Percentiles rank a stretch among this genome's conserved stretches.
Conservation (phyloP, 1,140 invertebrate species). For the Triops longicaudatus region DNA sequence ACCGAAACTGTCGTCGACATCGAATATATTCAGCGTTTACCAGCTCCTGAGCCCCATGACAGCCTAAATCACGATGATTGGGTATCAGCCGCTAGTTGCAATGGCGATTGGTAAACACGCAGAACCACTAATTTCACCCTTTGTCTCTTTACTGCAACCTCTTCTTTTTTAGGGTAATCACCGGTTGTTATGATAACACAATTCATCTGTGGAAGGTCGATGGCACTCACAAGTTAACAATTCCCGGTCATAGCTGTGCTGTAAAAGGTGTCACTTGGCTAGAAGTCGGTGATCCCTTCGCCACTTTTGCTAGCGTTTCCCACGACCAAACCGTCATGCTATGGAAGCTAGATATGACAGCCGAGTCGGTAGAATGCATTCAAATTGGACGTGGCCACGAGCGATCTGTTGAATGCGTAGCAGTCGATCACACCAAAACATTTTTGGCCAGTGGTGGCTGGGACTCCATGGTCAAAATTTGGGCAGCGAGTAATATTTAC, state of each 20-base stretch:
- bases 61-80: conserved; percentile 91
- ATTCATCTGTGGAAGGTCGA: conserved; percentile 78
- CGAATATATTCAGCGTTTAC: conserved; percentile 80
- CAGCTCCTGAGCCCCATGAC: conserved; percentile 80
- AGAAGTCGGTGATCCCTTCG: conserved; percentile 50
- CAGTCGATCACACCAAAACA: conserved; percentile 53
- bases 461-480: conserved; percentile 60
- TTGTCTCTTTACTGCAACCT: conserved; percentile 20
- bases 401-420: conserved; percentile 74
- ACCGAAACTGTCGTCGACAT: conserved; percentile 71
- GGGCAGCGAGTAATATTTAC: conserved; percentile 37
- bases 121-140: conserved; percentile 11
- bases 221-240: conserved; percentile 70
- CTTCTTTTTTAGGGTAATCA: conserved; percentile 63
- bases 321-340: conserved; percentile 86
- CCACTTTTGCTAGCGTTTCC: conserved; percentile 71
- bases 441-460: conserved; percentile 83
- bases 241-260: conserved; percentile 74
- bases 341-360: conserved; percentile 74
- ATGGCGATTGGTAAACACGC: conserved; percentile 56
- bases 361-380: conserved; percentile 69
- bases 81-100: conserved; percentile 73
- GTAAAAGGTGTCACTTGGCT: conserved; percentile 85
- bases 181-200: conserved; percentile 91
- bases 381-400: conserved; percentile 79